These are phyloP conservation scores for Lymantria dispar DNA, from an alignment of 2,888 invertebrate genomes.

Conservation along the genomic window DNA sequence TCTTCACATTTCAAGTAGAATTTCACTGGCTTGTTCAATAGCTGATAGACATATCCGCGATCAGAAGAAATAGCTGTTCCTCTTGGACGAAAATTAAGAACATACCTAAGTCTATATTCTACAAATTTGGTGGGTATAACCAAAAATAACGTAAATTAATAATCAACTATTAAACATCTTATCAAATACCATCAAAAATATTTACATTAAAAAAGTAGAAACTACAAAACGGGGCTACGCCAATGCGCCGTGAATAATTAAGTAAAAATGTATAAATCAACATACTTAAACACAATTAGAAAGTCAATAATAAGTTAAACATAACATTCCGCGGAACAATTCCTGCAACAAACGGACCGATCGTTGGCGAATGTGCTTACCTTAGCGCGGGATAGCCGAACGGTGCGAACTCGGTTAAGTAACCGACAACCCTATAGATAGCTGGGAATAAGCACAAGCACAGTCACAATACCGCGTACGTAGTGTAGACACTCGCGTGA, in stretches of 20 bases:
- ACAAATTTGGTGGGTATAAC: no score
- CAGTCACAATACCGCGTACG: constrained; percentile 35
- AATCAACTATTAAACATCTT: not conserved
- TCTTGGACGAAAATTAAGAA: no score
- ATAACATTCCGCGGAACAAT: constrained; percentile 32
- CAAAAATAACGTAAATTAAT: not conserved
- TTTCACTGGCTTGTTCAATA: no score
- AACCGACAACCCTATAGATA: not conserved
- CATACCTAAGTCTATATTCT: no score
- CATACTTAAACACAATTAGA: constrained; percentile 40
- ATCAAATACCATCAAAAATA: not conserved
- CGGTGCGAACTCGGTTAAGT: not conserved
- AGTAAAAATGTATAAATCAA: constrained; percentile 38
- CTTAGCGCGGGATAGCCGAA: constrained; percentile 4
- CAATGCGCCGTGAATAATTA: constrained; percentile 26
- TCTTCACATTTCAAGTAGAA: no score
- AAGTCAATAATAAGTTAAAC: constrained; percentile 35
- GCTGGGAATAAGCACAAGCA: constrained; percentile 37
- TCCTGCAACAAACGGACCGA: constrained; percentile 32
- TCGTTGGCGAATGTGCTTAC: constrained; percentile 35
- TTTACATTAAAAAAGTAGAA: constrained; percentile 15
- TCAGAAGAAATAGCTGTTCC: no score
- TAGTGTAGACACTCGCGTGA: constrained; percentile 37
- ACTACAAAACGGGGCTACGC: constrained; percentile 21
- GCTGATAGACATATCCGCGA: no score